Base-by-base conservation (phyloP, 2,888 invertebrate genomes). In the Hofmannophila pseudospretella region DNA sequence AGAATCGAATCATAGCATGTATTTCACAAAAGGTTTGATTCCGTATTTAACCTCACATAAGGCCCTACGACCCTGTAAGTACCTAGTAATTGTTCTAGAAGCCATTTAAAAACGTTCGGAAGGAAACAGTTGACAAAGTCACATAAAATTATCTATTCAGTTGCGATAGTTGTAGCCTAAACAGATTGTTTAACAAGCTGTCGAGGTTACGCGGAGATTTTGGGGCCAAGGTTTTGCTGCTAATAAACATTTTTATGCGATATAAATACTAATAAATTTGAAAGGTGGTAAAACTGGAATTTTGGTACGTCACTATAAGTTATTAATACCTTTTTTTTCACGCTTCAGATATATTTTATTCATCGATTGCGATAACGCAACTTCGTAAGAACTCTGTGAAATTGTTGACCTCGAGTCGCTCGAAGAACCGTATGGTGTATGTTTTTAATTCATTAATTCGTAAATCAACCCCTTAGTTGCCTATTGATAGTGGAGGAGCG, bases 161-260 rank as follows among this genome's bases (percentile, higher is more conserved):
- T 68, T 71, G 71, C 69, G 66, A 77, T 79, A 81, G 74, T 76
- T 68, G 75, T 67, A 67, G 71, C 63, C 59, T 58, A 69, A 73
- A 78, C 70, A 73, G 70, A 70, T 70, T 68, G 70, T 76, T 71
- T 41, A 75, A 70, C 69, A 70, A 54, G 49, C 58, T 57, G 54
- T 39, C 77, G 78, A 81, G 80, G 82, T 68, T 75, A 71, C 56
- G 51, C 52, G 36, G 54, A 60, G 64, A 66, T 70, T 80, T 82
- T 82, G 75, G 64, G 82, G 84, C 81, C 85, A 84, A 84, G 85
- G 85, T 62, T 69, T 66, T 51, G 58, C 57, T 62, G 69, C 73
- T 79, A 76, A 79, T 74, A 78, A 68, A 74, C 71, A 70, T 72
- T 68, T 27, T 69, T 72, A 67, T 67, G 60, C 61, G 59, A 67